phyloP scores from a whole-genome alignment of 2,797 vertebrate species.

The Apodemus agrarius region DNA sequence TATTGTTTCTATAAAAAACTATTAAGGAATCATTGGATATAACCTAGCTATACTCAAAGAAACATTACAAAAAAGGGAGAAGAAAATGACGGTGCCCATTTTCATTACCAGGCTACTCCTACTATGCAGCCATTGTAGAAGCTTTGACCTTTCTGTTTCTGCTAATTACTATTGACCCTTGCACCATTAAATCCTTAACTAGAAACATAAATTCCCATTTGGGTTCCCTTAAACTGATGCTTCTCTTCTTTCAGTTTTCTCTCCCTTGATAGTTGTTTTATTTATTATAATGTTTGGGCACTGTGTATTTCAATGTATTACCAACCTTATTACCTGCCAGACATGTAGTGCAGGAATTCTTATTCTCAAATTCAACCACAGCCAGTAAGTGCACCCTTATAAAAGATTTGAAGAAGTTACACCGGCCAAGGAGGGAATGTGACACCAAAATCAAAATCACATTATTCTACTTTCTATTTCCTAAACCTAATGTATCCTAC shows the following conservation, averaged over 20 bases:
- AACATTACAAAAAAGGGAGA: background rate
- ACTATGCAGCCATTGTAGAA: background rate
- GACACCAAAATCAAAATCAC: background rate
- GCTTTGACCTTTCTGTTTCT: background rate
- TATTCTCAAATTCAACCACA: background rate
- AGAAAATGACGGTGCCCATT: background rate
- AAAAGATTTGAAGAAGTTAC: background rate
- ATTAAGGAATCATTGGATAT: background rate
- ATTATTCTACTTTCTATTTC: background rate
- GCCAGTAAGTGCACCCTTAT: background rate
- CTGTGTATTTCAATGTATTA: background rate
- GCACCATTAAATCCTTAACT: background rate
- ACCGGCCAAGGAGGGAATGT: background rate
- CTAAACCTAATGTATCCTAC: background rate
- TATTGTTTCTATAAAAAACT: background rate
- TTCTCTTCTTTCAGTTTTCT: background rate
- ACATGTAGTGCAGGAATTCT: background rate
- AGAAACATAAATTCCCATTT: background rate
- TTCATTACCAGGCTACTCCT: background rate
- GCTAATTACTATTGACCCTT: background rate
- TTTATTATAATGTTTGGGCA: background rate
- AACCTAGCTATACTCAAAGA: background rate
- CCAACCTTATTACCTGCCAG: background rate
- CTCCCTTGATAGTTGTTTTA: background rate
- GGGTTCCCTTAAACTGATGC: background rate